These are phyloP conservation scores for Apostichopus japonicus DNA, from an alignment of 35 echinoderm and acorn worm species.

Conservation along the genomic window DNA sequence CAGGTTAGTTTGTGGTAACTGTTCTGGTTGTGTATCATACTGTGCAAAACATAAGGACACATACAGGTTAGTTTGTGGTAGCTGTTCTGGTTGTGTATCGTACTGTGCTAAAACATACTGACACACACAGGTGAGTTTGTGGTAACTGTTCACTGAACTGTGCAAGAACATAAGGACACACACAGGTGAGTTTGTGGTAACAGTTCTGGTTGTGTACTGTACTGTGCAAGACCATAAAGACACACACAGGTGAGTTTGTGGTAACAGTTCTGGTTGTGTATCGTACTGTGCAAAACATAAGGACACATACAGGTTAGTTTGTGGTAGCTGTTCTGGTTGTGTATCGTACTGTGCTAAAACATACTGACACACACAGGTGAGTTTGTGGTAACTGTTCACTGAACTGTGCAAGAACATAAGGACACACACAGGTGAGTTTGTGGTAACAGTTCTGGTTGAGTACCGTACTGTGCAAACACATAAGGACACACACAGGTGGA, in stretches of 20 bases:
- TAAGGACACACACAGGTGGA: conserved; percentile 61
- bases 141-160: no score
- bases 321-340: neutral
- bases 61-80: conserved; percentile 51
- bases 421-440: no score
- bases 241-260: conserved; percentile 56
- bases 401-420: no score
- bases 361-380: no score
- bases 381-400: no score
- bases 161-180: no score
- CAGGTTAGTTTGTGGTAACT: conserved; percentile 21
- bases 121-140: no score
- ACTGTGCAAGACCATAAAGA: conserved; percentile 46
- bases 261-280: neutral
- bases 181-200: neutral
- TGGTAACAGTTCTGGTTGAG: neutral
- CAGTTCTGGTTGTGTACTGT: neutral
- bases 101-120: no score
- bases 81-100: neutral
- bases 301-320: conserved; percentile 60
- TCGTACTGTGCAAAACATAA: conserved; percentile 30
- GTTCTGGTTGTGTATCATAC: neutral
- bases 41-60: conserved; percentile 56
- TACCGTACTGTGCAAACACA: neutral
- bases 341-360: no score